Percentiles rank a stretch among this genome's conserved stretches.
Conservation (phyloP, 1,140 invertebrate genomes). For the Lepidurus couesii region DNA sequence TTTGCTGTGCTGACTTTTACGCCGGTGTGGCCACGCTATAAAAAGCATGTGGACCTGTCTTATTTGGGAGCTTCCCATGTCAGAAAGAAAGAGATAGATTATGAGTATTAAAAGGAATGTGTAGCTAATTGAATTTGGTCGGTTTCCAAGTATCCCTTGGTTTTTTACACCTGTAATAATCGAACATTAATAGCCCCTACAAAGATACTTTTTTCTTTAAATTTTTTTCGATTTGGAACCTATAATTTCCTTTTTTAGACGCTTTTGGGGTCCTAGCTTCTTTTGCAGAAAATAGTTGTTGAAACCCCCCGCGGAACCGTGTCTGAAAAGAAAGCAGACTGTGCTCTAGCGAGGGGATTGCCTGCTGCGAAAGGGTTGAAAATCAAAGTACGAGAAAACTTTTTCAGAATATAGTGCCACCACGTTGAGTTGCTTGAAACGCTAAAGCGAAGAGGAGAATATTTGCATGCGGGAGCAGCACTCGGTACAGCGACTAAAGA, state of each 20-base stretch:
- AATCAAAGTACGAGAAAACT: background rate
- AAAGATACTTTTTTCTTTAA: no score
- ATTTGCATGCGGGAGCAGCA: background rate
- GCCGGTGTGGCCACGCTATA: background rate
- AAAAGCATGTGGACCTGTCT: background rate
- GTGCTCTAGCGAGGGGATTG: background rate
- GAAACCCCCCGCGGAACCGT: background rate
- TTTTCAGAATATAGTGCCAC: background rate
- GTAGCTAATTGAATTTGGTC: background rate
- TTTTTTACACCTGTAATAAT: no score
- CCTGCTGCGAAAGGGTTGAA: slow-evolving; percentile 17
- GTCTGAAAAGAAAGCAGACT: background rate
- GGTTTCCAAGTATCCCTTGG: background rate
- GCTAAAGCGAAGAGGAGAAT: background rate
- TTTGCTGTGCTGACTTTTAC: background rate
- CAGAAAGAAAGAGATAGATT: background rate
- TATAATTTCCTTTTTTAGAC: no score
- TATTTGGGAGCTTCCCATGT: background rate
- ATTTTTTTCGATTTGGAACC: no score
- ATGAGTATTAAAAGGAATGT: background rate
- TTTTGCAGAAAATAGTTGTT: background rate
- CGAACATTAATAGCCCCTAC: no score
- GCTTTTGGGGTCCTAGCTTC: no score
- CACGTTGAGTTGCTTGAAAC: background rate
- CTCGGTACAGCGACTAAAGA: no score